Base-by-base conservation (phyloP, 2,113 vertebrate genomes). In the Euleptes europaea region DNA sequence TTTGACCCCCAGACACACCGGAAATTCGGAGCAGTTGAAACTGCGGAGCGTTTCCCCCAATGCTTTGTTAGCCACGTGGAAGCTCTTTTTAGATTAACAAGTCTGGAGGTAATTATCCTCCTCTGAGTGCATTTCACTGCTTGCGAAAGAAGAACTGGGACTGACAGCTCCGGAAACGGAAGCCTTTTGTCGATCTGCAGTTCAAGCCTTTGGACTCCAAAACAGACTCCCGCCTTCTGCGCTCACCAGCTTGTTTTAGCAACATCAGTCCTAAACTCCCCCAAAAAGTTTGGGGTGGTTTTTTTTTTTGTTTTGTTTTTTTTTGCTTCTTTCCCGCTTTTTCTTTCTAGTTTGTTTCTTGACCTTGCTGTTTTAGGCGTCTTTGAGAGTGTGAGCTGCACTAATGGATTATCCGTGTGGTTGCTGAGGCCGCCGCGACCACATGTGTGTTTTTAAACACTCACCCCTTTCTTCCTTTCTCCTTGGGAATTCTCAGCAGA, bases 81-180 rank as follows among this genome's bases (percentile, higher is more conserved):
- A 84, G 84, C 67, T 75, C 63, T 44, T 72, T 89, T 85, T 35
- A 42, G 78, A 83, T 82, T 82, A 90, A 85, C 1, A 77, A 0
- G 71, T 84, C 66, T 33, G 75, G 69, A 42, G 83, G 88, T 23
- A 35, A 78, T 80, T 31, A 76, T 49, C 66, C 83, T 3, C 63
- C 77, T 82, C 35, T 40, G 86, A 65, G 67, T 67, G 31, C 1
- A 35, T 81, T 78, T 70, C 86, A 60, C 31, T 90, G 72, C 69
- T 5, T 57, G 31, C 4, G 28, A 40, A 17, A 54, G 19, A 63
- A 75, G 49, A 77, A 19, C 21, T 35, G 84, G n/a, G 35, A 13
- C 10, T 80, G 86, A 66, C 75, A 80, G 44, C 35, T 89, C 57
- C 83, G 71, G 65, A 84, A 88, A 84, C 17, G 33, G 85, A 86